A percentile compares a stretch with the other conserved stretches of the same genome.
Conservation (phyloP, 2,113 vertebrate genomes). For the Pimephales promelas region DNA sequence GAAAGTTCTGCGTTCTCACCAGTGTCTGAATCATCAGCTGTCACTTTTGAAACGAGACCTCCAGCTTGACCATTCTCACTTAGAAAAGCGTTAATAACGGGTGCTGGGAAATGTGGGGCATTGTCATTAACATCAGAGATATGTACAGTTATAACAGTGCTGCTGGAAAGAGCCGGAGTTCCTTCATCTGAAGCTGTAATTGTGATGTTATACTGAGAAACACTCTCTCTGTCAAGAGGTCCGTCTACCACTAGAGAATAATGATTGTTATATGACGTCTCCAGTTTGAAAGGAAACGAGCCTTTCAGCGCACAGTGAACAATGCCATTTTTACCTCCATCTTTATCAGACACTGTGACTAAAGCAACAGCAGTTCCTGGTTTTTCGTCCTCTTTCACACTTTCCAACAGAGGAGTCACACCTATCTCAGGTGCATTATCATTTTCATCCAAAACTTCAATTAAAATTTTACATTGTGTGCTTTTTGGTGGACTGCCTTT, state of each 20-base stretch:
- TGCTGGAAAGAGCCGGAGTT: constrained; percentile 70
- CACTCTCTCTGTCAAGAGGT: constrained; percentile 75
- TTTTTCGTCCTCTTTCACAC: constrained; percentile 71
- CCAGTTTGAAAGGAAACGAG: constrained; percentile 77
- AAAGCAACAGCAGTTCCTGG: constrained; percentile 79
- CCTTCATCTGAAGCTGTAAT: constrained; percentile 76
- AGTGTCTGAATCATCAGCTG: constrained; percentile 48
- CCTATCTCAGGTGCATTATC: constrained; percentile 80
- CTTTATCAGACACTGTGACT: constrained; percentile 76
- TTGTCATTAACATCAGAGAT: constrained; percentile 84
- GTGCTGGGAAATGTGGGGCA: constrained; percentile 72
- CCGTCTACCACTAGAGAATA: constrained; percentile 77
- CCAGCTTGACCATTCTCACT: constrained; percentile 76
- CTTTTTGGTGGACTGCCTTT: constrained; percentile 48
- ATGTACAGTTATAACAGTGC: constrained; percentile 64
- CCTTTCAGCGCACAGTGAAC: constrained; percentile 69
- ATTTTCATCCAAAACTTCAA: constrained; percentile 82
- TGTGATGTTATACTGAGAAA: constrained; percentile 74
- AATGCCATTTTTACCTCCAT: constrained; percentile 77
- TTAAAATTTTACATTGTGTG: constrained; percentile 72
- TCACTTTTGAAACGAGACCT: not conserved
- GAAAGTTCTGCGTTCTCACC: constrained; percentile 74
- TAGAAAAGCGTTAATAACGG: constrained; percentile 69
- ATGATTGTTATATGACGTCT: constrained; percentile 77
- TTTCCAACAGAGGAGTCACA: constrained; percentile 70